These are phyloP conservation scores for Dromiciops gliroides DNA, from an alignment of 2,113 vertebrate genomes.

Conservation along the genomic window DNA sequence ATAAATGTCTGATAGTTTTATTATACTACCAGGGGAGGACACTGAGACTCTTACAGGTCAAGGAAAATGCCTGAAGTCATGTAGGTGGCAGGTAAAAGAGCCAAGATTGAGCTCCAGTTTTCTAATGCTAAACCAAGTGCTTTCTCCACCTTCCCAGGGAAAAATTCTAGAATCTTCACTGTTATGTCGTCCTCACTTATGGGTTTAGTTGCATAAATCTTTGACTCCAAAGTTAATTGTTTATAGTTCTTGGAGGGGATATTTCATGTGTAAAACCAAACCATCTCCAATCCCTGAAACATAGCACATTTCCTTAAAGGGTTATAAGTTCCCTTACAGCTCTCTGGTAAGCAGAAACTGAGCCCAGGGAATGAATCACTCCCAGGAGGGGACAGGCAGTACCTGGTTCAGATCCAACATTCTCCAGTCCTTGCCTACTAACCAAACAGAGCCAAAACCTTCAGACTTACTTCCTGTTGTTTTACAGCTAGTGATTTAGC, in stretches of 20 bases:
- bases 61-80: no score
- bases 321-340: background rate
- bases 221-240: background rate
- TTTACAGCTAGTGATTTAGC: background rate
- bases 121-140: no score
- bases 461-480: background rate
- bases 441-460: background rate
- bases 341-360: background rate
- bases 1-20: no score
- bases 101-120: no score
- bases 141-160: no score
- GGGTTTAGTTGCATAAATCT: background rate
- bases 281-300: background rate
- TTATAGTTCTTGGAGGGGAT: background rate
- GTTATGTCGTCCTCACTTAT: background rate
- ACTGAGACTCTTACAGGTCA: no score
- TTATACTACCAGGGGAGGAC: no score
- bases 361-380: background rate
- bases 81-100: no score
- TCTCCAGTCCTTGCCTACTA: background rate
- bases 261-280: background rate
- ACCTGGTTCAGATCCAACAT: no score
- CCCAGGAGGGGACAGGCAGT: no score
- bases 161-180: background rate
- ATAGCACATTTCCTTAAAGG: background rate